A percentile compares a stretch with the other conserved stretches of the same genome.
Conservation (phyloP, 2,888 invertebrate genomes). For the Noctua pronuba region DNA sequence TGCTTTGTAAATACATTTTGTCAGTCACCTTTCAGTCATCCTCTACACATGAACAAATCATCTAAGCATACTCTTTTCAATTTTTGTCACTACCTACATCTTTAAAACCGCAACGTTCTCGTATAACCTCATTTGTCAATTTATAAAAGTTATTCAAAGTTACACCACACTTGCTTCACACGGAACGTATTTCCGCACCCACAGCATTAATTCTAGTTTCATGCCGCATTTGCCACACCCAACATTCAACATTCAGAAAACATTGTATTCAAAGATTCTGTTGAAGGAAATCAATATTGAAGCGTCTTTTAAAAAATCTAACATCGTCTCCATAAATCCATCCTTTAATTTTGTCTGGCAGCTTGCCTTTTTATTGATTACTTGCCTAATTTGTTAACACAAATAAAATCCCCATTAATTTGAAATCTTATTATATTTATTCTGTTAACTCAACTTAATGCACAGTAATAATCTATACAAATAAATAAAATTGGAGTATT, state of each 20-base stretch:
- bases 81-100: no score
- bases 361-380: neutral
- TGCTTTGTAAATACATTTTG: neutral
- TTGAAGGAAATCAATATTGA: neutral
- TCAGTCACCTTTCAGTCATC: neutral
- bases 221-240: no score
- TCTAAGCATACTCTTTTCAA: neutral
- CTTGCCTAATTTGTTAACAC: neutral
- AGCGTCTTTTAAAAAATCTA: neutral
- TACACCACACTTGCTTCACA: no score
- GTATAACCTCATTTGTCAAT: no score
- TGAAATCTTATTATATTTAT: neutral
- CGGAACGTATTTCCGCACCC: no score
- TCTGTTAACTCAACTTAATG: neutral
- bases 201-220: no score
- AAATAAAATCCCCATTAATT: neutral
- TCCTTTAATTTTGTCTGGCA: neutral
- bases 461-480: neutral
- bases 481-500: no score
- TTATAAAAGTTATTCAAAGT: no score
- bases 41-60: neutral
- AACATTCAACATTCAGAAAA: neutral
- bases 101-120: no score
- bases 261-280: neutral
- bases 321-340: neutral